Percentiles rank a stretch among this genome's conserved stretches.
These are phyloP conservation scores for Aeoliscus strigatus DNA, from an alignment of 2,797 vertebrate species.

Conservation along the genomic window DNA sequence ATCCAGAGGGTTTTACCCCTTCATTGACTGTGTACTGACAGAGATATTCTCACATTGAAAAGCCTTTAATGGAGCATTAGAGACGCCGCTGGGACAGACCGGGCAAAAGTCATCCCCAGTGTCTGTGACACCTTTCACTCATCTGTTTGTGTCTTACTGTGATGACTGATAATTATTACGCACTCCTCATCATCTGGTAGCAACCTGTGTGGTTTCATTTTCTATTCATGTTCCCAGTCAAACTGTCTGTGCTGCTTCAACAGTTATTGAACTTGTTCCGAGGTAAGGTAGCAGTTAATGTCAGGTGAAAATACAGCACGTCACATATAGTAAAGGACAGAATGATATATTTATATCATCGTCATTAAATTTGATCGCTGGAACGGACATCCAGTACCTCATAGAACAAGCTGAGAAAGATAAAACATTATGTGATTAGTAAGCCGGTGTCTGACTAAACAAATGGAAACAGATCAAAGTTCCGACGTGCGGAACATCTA, in stretches of 20 bases:
- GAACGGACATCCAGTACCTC: background rate
- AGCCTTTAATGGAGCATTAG: too few relatives aligned
- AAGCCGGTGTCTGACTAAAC: too few relatives aligned
- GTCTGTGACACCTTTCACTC: constrained; percentile 14
- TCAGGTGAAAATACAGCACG: background rate
- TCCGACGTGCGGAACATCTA: background rate
- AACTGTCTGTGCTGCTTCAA: too few relatives aligned
- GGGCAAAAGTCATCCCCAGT: background rate
- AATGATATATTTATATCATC: background rate
- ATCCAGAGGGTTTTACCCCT: too few relatives aligned
- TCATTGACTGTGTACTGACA: too few relatives aligned
- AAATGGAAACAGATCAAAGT: background rate
- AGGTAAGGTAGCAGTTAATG: too few relatives aligned
- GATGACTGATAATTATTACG: constrained; percentile 18
- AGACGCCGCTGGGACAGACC: too few relatives aligned
- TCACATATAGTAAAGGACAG: background rate
- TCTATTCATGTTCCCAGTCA: background rate
- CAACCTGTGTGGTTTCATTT: constrained; percentile 2
- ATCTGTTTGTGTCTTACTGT: constrained; percentile 5
- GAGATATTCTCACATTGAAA: too few relatives aligned
- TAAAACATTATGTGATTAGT: too few relatives aligned
- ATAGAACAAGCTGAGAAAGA: too few relatives aligned
- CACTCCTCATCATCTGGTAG: constrained; percentile 13
- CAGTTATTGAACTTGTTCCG: too few relatives aligned
- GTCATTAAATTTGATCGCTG: background rate